Base-by-base conservation (phyloP, 2,113 vertebrate genomes). In the Ochotona curzoniae region DNA sequence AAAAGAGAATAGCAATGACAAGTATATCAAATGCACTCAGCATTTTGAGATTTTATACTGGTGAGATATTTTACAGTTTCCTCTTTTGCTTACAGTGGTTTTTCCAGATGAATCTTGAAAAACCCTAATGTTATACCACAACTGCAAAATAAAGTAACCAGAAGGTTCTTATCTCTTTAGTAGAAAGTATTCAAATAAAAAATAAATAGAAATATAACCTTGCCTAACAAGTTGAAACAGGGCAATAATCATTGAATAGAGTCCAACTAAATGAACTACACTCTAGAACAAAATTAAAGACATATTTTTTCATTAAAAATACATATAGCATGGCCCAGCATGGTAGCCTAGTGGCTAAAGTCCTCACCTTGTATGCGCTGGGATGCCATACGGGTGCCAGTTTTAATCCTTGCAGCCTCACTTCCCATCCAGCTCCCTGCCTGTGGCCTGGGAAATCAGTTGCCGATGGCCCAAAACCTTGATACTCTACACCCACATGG, bases 51-150 rank as follows among this genome's bases (percentile, higher is more conserved):
- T 21, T 44, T 95, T 8, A 14, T 28, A 83, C 38, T 51, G 14
- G 35, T 28, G 25, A 28, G 74, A 73, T 38, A 8, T 32, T 9
- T 79, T 69, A 14, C 74, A 51, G 35, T 70, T 83, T 91, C 15
- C 25, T 73, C 49, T 44, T 49, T 11, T 80, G 2, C 4, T 91
- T 76, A 1, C 8, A 30, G 3, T 57, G 7, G 4, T 64, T 85
- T 85, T 91, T 81, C 26, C 51, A 66, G 85, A 81, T 67, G 35
- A 69, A 63, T 10, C n/a, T 78, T 73, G n/a, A 73, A 47, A 93
- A 63, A 11, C 38, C 17, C 54, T 86, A 9, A 14, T 8, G 78
- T 89, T 74, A 20, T 61, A 73, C 78, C 38, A 85, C 6, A 78
- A 6, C 8, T 73, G 30, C 8, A n/a, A n/a, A n/a, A n/a, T n/a